Conservation (phyloP, 2,113 vertebrate species). For the Emydocephalus ijimae region DNA sequence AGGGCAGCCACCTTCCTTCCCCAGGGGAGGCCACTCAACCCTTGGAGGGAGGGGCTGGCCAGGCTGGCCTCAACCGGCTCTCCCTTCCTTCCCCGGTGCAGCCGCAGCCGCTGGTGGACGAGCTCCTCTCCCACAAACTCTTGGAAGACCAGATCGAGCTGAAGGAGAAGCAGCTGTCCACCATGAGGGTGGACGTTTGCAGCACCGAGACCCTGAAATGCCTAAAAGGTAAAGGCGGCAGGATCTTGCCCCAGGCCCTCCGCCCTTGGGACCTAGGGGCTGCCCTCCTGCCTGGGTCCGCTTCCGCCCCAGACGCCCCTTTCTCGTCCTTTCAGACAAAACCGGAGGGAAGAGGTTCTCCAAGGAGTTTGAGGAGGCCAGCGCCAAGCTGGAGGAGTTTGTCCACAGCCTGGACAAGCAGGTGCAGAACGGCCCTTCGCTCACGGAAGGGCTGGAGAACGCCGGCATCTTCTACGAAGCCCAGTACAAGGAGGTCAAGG, state of each 20-base stretch:
- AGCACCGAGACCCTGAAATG: conserved; percentile 94
- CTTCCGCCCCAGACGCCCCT: background rate
- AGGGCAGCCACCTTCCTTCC: background rate
- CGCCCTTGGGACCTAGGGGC: accelerated
- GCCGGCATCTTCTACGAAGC: conserved; percentile 96
- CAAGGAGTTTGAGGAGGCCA: conserved; percentile 95
- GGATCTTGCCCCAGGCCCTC: background rate
- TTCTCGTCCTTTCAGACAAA: conserved; percentile 77
- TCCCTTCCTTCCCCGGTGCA: conserved; percentile 46
- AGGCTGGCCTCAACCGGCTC: background rate
- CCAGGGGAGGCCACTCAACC: no score
- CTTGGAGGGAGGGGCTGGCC: no score
- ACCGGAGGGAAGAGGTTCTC: conserved; percentile 95
- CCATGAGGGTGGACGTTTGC: conserved; percentile 89
- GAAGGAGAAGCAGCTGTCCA: conserved; percentile 90
- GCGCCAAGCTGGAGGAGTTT: conserved; percentile 91
- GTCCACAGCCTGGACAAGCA: conserved; percentile 89
- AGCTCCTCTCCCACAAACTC: conserved; percentile 78
- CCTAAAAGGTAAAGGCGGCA: conserved; percentile 81
- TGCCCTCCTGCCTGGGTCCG: background rate
- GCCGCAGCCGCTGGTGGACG: conserved; percentile 89
- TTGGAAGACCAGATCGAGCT: conserved; percentile 85
- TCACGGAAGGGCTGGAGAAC: conserved; percentile 89
- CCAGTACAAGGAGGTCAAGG: conserved; percentile 97
- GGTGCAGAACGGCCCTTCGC: conserved; percentile 80